Percentiles rank a stretch among this genome's conserved stretches.
phyloP scores from a whole-genome alignment of 2,888 invertebrate genomes.

The Raillietiella orientalis region DNA sequence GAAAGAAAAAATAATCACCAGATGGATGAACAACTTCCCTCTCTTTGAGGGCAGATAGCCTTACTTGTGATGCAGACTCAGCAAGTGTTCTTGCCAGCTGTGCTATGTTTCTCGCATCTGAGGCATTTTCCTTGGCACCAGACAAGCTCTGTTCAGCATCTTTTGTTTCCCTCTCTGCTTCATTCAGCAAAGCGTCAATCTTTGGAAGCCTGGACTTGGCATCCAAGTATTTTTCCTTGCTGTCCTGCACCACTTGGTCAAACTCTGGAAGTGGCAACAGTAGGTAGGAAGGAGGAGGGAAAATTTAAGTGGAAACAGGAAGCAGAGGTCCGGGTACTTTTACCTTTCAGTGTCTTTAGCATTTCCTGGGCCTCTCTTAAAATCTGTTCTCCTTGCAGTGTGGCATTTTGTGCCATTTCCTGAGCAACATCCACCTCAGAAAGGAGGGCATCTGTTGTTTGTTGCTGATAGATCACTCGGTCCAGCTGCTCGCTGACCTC shows the following conservation, averaged over 20 bases:
- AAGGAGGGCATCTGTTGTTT: slow-evolving; percentile 39
- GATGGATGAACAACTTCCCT: too few relatives aligned
- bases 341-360: slow-evolving; percentile 32
- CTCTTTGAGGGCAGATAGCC: too few relatives aligned
- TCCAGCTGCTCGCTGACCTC: slow-evolving; percentile 15
- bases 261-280: slow-evolving; percentile 17
- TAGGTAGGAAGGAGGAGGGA: neutral
- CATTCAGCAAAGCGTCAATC: slow-evolving; percentile 32
- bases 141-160: slow-evolving; percentile 33
- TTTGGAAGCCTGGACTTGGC: slow-evolving; percentile 37
- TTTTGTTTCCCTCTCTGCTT: slow-evolving; percentile 33
- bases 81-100: slow-evolving; percentile 45
- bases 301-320: slow-evolving; percentile 7
- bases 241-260: slow-evolving; percentile 56
- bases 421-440: slow-evolving; percentile 31
- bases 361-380: slow-evolving; percentile 45
- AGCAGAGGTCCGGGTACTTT: neutral
- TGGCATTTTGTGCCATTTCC: slow-evolving; percentile 36
- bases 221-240: slow-evolving; percentile 39
- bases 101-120: slow-evolving; percentile 31
- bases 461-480: slow-evolving; percentile 30
- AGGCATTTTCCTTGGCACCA: slow-evolving; percentile 43
- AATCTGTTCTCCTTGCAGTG: slow-evolving; percentile 47
- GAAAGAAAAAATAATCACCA: too few relatives aligned
- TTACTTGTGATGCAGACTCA: slow-evolving; percentile 35